Percentiles rank a stretch among this genome's conserved stretches.
phyloP scores from a whole-genome alignment of 1,140 invertebrate genomes.

The Lysiphlebus fabarum region DNA sequence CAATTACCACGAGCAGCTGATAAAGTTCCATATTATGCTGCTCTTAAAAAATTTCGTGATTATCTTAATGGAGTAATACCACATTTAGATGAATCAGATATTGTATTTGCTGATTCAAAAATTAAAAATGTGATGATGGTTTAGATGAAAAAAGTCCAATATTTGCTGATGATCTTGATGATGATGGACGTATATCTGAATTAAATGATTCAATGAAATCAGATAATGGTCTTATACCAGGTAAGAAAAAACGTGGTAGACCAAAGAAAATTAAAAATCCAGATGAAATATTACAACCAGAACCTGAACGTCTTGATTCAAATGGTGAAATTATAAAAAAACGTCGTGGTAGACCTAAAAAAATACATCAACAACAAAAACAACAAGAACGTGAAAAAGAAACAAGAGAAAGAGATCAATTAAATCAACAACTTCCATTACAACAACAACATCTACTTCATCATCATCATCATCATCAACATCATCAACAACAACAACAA shows the following conservation, averaged over 20 bases:
- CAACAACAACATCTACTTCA: constrained; percentile 45
- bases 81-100: constrained; percentile 85
- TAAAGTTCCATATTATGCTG: constrained; percentile 95
- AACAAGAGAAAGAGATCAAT: constrained; percentile 42
- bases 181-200: constrained; percentile 51
- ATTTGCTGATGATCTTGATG: constrained; percentile 53
- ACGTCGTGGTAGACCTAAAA: constrained; percentile 80
- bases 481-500: constrained; percentile 39
- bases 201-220: constrained; percentile 48
- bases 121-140: constrained; percentile 59
- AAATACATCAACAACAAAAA: constrained; percentile 61
- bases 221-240: constrained; percentile 63
- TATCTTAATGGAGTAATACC: constrained; percentile 88
- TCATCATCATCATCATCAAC: constrained; percentile 31
- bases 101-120: constrained; percentile 82
- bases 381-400: constrained; percentile 45
- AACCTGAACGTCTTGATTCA: constrained; percentile 58
- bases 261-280: constrained; percentile 81
- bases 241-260: constrained; percentile 84
- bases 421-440: constrained; percentile 37
- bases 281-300: constrained; percentile 59
- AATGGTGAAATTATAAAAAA: constrained; percentile 71
- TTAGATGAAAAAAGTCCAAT: constrained; percentile 57
- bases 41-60: constrained; percentile 91
- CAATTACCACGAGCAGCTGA: constrained; percentile 92